These are phyloP conservation scores for Microchirus variegatus DNA, from an alignment of 2,797 vertebrate species.

Conservation along the genomic window DNA sequence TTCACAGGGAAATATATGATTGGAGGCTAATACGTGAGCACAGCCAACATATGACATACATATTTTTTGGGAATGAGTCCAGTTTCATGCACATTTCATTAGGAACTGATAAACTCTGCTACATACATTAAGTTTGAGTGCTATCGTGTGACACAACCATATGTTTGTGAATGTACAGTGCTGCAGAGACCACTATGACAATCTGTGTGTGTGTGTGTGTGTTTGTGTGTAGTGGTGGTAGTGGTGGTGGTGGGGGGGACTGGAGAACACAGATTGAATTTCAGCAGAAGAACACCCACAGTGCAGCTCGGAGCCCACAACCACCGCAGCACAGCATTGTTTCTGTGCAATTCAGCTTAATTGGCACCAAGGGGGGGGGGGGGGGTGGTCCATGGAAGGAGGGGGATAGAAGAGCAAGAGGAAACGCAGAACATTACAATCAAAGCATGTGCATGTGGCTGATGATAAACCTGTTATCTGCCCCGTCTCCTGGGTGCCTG, in stretches of 20 bases:
- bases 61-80: too few relatives aligned
- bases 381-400: conserved; percentile 87
- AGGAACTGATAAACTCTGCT: too few relatives aligned
- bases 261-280: conserved; percentile 68
- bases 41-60: background rate
- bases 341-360: conserved; percentile 93
- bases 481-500: conserved; percentile 62
- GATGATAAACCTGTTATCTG: conserved; percentile 88
- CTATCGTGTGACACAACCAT: too few relatives aligned
- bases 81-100: too few relatives aligned
- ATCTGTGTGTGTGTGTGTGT: conserved; percentile 21
- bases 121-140: too few relatives aligned
- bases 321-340: conserved; percentile 89
- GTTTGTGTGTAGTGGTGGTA: conserved; percentile 1
- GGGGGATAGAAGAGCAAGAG: conserved; percentile 74
- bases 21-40: too few relatives aligned
- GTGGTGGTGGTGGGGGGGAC: background rate
- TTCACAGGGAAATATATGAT: conserved; percentile 69
- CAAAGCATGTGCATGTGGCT: conserved; percentile 85
- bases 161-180: background rate
- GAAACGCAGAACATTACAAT: conserved; percentile 93
- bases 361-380: conserved; percentile 85
- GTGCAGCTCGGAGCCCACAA: conserved; percentile 65
- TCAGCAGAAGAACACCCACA: conserved; percentile 83
- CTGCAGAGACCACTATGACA: conserved; percentile 24